A percentile compares a stretch with the other conserved stretches of the same genome.
These are phyloP conservation scores for Ectemnius lituratus DNA, from an alignment of 2,888 invertebrate species.

Conservation along the genomic window DNA sequence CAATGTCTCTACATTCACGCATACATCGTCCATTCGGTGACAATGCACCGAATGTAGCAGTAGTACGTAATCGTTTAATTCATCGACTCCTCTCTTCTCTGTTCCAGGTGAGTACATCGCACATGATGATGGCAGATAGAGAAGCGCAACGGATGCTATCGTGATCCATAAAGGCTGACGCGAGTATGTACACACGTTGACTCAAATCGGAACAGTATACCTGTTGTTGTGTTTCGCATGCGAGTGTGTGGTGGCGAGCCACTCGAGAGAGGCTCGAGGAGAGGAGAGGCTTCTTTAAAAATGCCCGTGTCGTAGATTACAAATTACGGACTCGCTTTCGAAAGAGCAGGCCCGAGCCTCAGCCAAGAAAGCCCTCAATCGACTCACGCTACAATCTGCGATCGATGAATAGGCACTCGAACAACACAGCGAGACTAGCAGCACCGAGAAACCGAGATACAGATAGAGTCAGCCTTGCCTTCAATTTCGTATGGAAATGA, in stretches of 20 bases:
- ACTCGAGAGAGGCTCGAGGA: too few species aligned
- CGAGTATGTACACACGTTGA: too few species aligned
- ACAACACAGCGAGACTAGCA: not conserved
- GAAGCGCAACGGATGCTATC: not conserved
- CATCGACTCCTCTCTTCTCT: constrained; percentile 50
- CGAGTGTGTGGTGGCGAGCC: too few species aligned
- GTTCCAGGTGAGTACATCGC: constrained; percentile 60
- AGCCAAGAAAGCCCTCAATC: too few species aligned
- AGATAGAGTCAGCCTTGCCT: not conserved
- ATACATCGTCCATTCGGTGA: not conserved
- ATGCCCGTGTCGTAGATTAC: too few species aligned
- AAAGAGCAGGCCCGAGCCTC: too few species aligned
- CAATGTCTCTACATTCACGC: not conserved
- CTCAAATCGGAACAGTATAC: too few species aligned
- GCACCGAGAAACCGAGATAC: not conserved
- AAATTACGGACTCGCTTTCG: too few species aligned
- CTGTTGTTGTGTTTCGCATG: too few species aligned
- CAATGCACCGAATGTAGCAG: constrained; percentile 2
- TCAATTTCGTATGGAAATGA: constrained; percentile 6
- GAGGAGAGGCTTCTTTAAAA: too few species aligned
- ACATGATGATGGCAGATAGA: constrained; percentile 18
- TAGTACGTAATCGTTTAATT: constrained; percentile 44
- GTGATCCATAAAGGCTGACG: not conserved
- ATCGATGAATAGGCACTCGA: not conserved
- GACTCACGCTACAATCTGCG: too few species aligned